Conservation (phyloP, 2,797 vertebrate genomes). For the Labeo calbasu region DNA sequence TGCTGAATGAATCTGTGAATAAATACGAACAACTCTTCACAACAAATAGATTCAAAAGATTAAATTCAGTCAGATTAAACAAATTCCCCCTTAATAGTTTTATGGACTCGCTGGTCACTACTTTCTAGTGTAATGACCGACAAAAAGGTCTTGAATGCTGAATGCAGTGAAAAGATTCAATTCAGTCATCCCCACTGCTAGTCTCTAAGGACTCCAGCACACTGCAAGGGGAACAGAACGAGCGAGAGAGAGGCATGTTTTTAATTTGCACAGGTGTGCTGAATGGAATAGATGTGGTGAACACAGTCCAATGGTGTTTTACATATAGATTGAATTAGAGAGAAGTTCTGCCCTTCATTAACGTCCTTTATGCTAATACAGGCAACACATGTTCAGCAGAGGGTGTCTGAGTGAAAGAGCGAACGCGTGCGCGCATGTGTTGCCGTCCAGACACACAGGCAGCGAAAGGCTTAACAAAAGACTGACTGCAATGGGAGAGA, state of each 20-base stretch:
- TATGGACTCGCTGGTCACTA: too few species aligned
- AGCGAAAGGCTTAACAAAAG: constrained; percentile 35
- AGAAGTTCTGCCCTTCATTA: constrained; percentile 70
- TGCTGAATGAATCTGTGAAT: neutral
- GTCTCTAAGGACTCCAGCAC: neutral
- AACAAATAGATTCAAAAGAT: neutral
- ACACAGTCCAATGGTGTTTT: constrained; percentile 67
- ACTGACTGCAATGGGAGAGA: constrained; percentile 21
- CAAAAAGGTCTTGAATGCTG: neutral
- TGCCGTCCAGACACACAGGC: constrained; percentile 46
- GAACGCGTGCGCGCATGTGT: neutral
- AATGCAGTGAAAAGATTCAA: neutral
- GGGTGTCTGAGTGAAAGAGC: constrained; percentile 18
- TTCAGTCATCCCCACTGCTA: neutral
- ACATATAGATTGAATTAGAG: constrained; percentile 80
- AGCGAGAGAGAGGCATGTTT: neutral
- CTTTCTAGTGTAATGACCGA: neutral
- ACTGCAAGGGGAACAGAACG: neutral
- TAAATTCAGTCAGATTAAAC: neutral
- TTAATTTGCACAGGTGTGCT: constrained; percentile 11
- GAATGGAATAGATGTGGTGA: constrained; percentile 27
- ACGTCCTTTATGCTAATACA: constrained; percentile 73
- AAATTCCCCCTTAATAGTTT: neutral
- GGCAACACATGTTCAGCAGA: constrained; percentile 56
- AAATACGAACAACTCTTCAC: neutral